Evolutionary conservation across 2,113 vertebrate genomes (phyloP).

Genomic region (Cynoglossus semilaevis): DNA sequence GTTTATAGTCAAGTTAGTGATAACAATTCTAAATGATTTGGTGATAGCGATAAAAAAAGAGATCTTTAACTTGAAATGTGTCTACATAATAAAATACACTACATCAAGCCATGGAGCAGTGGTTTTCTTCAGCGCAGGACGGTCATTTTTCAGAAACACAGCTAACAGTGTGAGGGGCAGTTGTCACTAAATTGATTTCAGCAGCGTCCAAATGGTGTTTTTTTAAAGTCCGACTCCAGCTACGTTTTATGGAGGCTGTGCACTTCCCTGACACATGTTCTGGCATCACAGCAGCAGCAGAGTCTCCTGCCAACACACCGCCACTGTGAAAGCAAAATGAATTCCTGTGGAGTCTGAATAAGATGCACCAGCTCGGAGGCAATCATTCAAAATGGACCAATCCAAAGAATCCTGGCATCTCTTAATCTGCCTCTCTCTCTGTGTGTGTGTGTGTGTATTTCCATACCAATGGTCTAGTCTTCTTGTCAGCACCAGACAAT

Average conservation of each 20-base stretch:
- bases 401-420: conserved; percentile 28
- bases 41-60: neutral
- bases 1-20: conserved; percentile 33
- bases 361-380: conserved; percentile 55
- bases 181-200: conserved; percentile 52
- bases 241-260: conserved; percentile 41
- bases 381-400: conserved; percentile 57
- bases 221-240: conserved; percentile 40
- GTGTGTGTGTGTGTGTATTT: conserved; percentile 20
- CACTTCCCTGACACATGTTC: conserved; percentile 68
- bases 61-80: conserved; percentile 16
- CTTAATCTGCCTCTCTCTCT: conserved; percentile 7
- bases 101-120: conserved; percentile 7
- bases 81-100: conserved; percentile 23
- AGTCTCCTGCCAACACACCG: conserved; percentile 65
- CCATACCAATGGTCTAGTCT: conserved; percentile 24
- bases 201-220: conserved; percentile 38
- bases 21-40: no score
- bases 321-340: conserved; percentile 67
- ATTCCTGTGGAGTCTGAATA: conserved; percentile 58
- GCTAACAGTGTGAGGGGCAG: conserved; percentile 27
- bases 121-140: conserved; percentile 37
- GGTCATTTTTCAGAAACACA: conserved; percentile 30
- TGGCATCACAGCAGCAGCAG: conserved; percentile 49
- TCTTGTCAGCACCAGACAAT: conserved; percentile 63